Evolutionary conservation across 1,140 invertebrate species (phyloP).

Genomic region (Calliopsis andreniformis): DNA sequence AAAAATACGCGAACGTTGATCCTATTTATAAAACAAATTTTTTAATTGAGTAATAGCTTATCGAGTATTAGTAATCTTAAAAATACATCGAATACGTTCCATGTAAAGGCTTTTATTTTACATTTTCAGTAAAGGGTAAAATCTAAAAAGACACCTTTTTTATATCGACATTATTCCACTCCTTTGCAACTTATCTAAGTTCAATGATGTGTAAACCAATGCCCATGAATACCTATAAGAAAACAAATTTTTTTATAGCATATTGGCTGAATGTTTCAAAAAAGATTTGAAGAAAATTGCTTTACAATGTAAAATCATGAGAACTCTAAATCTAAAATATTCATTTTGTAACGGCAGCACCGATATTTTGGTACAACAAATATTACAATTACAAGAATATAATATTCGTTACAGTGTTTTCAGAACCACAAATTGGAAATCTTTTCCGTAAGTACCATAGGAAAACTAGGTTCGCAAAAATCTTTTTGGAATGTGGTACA

Average conservation of each 20-base stretch:
- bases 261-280: background rate
- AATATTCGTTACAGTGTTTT: too few relatives aligned
- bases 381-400: too few relatives aligned
- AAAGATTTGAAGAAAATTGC: background rate
- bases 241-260: conserved; percentile 8
- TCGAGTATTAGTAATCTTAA: background rate
- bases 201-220: background rate
- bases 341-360: background rate
- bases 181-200: conserved; percentile 3
- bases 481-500: background rate
- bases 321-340: background rate
- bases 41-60: background rate
- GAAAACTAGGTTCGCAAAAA: background rate
- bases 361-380: too few relatives aligned
- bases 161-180: conserved; percentile 21
- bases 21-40: conserved; percentile 3
- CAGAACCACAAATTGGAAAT: too few relatives aligned
- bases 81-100: background rate
- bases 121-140: background rate
- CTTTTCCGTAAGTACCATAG: too few relatives aligned
- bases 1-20: background rate
- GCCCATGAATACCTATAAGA: conserved; percentile 9
- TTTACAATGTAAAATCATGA: background rate
- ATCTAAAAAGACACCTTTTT: conserved; percentile 6
- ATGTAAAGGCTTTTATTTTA: background rate